Evolutionary conservation across 2,113 vertebrate genomes (phyloP).

Genomic region (Chionomys nivalis): DNA sequence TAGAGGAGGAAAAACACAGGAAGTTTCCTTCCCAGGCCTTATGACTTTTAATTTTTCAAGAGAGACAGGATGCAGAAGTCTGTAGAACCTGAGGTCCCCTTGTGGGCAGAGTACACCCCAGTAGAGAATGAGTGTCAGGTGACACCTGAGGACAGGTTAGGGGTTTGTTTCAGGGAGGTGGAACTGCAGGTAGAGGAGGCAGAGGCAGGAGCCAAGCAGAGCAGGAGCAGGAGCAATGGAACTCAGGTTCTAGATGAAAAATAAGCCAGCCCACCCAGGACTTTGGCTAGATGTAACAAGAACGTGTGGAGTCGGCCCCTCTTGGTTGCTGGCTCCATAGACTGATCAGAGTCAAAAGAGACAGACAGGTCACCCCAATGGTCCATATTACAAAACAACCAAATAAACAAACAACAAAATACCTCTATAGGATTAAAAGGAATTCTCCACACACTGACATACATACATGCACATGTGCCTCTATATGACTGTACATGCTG

Average conservation of each 20-base stretch:
- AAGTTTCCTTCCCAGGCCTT: neutral
- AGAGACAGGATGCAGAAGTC: neutral
- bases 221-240: neutral
- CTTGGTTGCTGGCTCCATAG: no score
- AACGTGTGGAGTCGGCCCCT: neutral
- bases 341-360: neutral
- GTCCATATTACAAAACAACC: neutral
- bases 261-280: neutral
- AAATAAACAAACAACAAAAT: neutral
- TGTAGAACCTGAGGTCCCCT: neutral
- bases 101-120: neutral
- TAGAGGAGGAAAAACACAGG: neutral
- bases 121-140: neutral
- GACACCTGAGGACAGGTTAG: neutral
- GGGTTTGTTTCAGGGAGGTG: no score
- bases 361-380: neutral
- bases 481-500: neutral
- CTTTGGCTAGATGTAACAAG: neutral
- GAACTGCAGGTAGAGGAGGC: neutral
- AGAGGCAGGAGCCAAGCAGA: neutral
- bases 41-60: neutral
- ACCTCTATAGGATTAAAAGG: neutral
- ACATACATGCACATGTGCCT: neutral
- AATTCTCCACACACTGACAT: neutral
- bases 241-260: neutral